These are phyloP conservation scores for Cathartes aura DNA, from an alignment of 2,113 vertebrate species.

Conservation along the genomic window DNA sequence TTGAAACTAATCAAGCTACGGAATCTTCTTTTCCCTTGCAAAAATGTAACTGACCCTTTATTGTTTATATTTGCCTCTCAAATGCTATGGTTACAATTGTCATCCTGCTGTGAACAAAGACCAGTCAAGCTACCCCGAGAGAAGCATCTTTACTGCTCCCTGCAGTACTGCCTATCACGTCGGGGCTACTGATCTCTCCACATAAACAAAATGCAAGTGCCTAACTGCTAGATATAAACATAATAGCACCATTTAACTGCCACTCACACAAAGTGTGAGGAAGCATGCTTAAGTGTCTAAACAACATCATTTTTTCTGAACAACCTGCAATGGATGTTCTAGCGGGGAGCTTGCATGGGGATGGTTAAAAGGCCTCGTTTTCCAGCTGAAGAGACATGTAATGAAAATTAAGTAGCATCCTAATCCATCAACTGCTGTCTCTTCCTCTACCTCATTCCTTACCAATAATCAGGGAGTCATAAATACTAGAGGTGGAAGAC, in stretches of 20 bases:
- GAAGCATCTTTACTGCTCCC: background rate
- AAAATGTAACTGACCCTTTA: background rate
- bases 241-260: background rate
- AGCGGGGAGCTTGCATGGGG: background rate
- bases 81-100: background rate
- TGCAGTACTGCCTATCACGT: background rate
- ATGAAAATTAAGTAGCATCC: slow-evolving; percentile 10
- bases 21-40: background rate
- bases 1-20: background rate
- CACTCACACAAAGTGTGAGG: background rate
- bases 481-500: background rate
- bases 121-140: background rate
- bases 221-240: background rate
- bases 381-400: background rate
- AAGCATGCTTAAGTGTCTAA: background rate
- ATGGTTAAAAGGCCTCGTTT: background rate
- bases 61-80: background rate
- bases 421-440: background rate
- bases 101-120: background rate
- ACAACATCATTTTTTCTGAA: slow-evolving; percentile 38
- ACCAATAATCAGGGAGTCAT: background rate
- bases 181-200: background rate
- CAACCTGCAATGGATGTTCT: background rate
- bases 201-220: background rate
- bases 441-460: background rate